These are phyloP conservation scores for Lepilemur septentrionalis DNA, from an alignment of 2,797 vertebrate genomes.

Conservation along the genomic window DNA sequence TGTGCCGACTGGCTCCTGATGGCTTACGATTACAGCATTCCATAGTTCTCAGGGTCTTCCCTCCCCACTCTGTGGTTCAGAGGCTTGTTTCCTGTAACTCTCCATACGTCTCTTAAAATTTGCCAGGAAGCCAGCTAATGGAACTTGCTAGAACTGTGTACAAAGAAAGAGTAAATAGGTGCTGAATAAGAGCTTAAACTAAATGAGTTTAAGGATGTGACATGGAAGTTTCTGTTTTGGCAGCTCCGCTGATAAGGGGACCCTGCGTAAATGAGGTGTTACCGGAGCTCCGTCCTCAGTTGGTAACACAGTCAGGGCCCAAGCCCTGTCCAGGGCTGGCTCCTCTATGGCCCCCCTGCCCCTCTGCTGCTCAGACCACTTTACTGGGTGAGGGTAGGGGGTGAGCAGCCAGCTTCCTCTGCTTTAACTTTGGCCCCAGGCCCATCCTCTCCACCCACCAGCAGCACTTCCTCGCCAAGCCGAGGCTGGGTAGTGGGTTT, in stretches of 20 bases:
- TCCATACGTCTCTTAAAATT: background rate
- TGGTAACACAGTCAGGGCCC: background rate
- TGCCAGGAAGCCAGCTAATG: background rate
- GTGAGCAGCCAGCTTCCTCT: background rate
- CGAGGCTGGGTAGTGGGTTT: background rate
- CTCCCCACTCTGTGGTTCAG: background rate
- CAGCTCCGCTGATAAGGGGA: background rate
- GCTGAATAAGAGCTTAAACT: background rate
- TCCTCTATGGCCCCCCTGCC: background rate
- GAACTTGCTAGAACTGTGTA: background rate
- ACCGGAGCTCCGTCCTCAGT: background rate
- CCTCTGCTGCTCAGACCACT: background rate
- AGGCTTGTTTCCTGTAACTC: background rate
- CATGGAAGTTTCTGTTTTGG: background rate
- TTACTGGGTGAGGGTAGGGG: background rate
- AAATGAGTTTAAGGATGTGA: background rate
- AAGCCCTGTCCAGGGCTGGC: background rate
- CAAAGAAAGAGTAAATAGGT: background rate
- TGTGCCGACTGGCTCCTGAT: background rate
- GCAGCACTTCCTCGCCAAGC: background rate
- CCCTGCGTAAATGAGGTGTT: background rate
- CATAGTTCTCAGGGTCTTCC: background rate
- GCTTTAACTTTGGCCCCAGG: background rate
- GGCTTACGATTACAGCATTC: background rate
- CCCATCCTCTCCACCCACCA: background rate